Base-by-base conservation (phyloP, 2,113 vertebrate genomes). In the Elanoides forficatus region DNA sequence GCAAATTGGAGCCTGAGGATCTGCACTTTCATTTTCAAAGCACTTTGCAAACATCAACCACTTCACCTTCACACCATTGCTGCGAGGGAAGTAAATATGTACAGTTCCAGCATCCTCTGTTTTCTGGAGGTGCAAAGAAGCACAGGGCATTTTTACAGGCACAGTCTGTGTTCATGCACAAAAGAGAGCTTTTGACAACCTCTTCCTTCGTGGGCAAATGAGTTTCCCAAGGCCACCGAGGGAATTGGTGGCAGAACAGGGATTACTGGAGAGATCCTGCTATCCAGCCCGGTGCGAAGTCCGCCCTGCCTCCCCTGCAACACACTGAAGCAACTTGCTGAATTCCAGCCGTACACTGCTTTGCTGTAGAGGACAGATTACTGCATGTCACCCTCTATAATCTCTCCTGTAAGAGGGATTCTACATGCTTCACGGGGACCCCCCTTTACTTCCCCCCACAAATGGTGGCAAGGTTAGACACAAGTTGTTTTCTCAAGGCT, bases 11-110 rank as follows among this genome's bases (percentile, higher is more conserved):
- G 97, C 96, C 94, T 10, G 84, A 96, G 95, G 96, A 97, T 90
- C 91, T 58, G 66, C 91, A 85, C 95, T 97, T 97, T 95, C 71
- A 97, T 97, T 97, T 97, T 97, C 95, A 97, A 97, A 97, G 93
- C 89, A 88, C 91, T 95, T 94, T 93, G 91, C 93, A 96, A 96
- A 97, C 95, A 97, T 88, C 92, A 96, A 94, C 96, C 93, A 86
- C 90, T 96, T 97, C 94, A 93, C 95, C 96, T 95, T 97, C 88
- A 95, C 94, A 85, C 95, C 95, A 90, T 67, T 42, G 92, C 95
- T 96, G 66, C 22, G 8, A 96, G 94, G 93, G 94, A 97, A 91
- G 93, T 92, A 96, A 96, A 90, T 92, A 97, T 78, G 85, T 95
- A 91, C 96, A 91, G 85, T 91, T 91, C 67, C 85, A 90, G 95